Evolutionary conservation across 2,797 vertebrate species (phyloP), one percentile per base, ranked within the genome.

Genomic region (Notamacropus eugenii): DNA sequence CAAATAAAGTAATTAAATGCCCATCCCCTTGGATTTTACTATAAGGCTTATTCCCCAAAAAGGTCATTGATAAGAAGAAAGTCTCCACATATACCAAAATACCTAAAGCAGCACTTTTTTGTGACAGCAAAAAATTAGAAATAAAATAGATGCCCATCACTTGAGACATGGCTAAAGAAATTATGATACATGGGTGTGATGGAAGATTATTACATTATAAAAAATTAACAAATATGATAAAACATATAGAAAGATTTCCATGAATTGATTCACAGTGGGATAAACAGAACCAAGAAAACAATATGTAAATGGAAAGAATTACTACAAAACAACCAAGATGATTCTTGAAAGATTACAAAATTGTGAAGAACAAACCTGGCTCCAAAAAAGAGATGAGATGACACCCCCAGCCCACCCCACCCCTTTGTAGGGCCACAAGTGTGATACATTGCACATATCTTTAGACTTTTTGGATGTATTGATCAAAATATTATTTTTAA

Each of bases 151-250:
- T 87, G 55, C 74, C 46, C 57, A 24, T 12, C 55, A 11, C 10
- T 10, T 29, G 54, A 55, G 67, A 92, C 55, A 56, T 9, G 22
- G 27, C 40, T 40, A 58, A 58, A 59, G 16, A 62, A 31, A 58
- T 74, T 9, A 2, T 0, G 28, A 52, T 29, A 4, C 1, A 29
- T 3, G n/a, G 2, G 0, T 31, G 40, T 67, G 22, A 59, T 34
- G 52, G 31, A 29, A n/a, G 22, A 5, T 54, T 50, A 27, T 29
- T 34, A 0, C 62, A 58, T 27, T 59, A 22, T 0, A 22, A 59
- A 54, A 40, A n/a, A n/a, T 28, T 28, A 4, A 9, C 3, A 57
- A 46, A 24, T 57, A 22, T 50, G 67, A 31, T n/a, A 74, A 93
- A 92, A 54, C 22, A 9, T 31, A 11, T 5, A 14, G 56, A 31